Evolutionary conservation across 2,888 invertebrate species (phyloP).

Genomic region (Colostygia pectinataria): DNA sequence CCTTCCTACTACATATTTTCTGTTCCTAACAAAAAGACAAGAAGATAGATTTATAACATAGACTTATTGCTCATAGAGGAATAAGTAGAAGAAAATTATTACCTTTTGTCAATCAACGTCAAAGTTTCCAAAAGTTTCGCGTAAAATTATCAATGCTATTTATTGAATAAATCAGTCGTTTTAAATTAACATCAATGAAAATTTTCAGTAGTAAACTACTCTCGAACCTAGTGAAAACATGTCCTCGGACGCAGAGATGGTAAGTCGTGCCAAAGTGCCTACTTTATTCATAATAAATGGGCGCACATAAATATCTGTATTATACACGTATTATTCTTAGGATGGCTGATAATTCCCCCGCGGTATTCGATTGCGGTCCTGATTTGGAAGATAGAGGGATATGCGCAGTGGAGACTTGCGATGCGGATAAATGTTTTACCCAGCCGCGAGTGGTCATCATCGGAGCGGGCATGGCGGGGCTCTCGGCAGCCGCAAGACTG

Average conservation of each 20-base stretch:
- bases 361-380: conserved; percentile 53
- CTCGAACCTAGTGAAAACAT: conserved; percentile 38
- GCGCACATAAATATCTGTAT: conserved; percentile 24
- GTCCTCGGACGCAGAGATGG: conserved; percentile 51
- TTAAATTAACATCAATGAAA: conserved; percentile 44
- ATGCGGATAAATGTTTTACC: conserved; percentile 53
- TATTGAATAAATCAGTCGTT: conserved; percentile 17
- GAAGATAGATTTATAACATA: no score
- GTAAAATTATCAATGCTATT: conserved; percentile 14
- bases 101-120: conserved; percentile 5
- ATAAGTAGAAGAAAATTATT: no score
- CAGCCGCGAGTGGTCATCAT: conserved; percentile 88
- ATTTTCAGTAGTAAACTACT: conserved; percentile 41
- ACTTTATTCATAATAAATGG: conserved; percentile 30
- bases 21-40: no score
- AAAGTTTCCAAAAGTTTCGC: conserved; percentile 2
- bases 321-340: conserved; percentile 39
- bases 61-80: background rate
- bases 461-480: conserved; percentile 91
- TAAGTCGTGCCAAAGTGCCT: conserved; percentile 39
- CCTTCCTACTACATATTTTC: no score
- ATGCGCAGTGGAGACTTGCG: conserved; percentile 59
- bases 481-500: conserved; percentile 89
- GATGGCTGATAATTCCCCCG: conserved; percentile 45
- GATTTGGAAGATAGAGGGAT: conserved; percentile 62